Base-by-base conservation (phyloP, 2,888 invertebrate species). In the Lepas anatifera region DNA sequence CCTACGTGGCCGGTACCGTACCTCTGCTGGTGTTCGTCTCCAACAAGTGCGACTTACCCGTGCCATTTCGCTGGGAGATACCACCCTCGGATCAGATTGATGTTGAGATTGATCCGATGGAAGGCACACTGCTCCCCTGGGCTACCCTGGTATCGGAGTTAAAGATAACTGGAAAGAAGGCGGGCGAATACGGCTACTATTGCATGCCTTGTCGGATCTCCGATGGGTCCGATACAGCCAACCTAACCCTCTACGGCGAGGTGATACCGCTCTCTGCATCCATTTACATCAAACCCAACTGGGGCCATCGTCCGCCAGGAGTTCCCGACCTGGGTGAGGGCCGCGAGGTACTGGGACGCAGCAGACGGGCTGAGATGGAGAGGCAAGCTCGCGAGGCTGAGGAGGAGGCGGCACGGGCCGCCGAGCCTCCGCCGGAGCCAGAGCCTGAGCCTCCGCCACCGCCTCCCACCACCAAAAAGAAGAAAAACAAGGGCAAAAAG, bases 41-140 rank as follows among this genome's bases (percentile, higher is more conserved):
- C 35, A 58, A 35, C 58, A 58, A 32, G 32, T 58, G 58, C 58
- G 35, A 58, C 58, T 1, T 58, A 35, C 32, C 32, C 32, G 58
- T 58, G 58, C 58, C 58, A 35, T 58, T 58, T 35, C 32, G 58
- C 35, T 58, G 58, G 58, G 58, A 58, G 22, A 35, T 58, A 35
- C 58, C 58, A 8, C 7, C 58, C 13, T 32, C 32, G 8, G 58
- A 58, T 8, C 32, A 16, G 58, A 7, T 58, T 22, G 22, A 35
- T 32, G 58, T 58, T 18, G 22, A 32, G 32, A 2, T 58, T 18
- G 58, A 58, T 18, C 58, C 58, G 35, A 35, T 35, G 22, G 0
- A 6, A 18, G 58, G 58, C 35, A 35, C 35, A 4, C 58, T 58
- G 58, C 58, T 58, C 32, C 58, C 58, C 22, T 58, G 58, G 58